Evolutionary conservation across 2,113 vertebrate genomes (phyloP).

Genomic region (Oenanthe melanoleuca): DNA sequence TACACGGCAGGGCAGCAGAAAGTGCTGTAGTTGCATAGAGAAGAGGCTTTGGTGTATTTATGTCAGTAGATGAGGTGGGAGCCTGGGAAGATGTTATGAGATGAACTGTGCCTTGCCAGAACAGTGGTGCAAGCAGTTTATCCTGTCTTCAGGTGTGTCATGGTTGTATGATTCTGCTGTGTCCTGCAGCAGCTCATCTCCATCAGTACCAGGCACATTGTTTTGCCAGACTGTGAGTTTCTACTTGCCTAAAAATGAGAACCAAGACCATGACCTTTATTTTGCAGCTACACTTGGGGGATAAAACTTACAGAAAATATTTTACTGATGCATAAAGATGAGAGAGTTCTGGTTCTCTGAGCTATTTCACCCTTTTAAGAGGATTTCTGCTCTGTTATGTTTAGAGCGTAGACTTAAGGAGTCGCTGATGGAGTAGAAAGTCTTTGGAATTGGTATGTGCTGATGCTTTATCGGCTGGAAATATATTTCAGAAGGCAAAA

Average conservation of each 20-base stretch:
- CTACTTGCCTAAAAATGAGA: neutral
- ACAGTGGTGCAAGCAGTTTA: neutral
- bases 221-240: neutral
- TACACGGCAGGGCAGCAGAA: accelerated
- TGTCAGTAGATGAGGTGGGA: neutral
- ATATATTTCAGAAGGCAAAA: neutral
- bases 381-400: neutral
- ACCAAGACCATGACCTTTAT: neutral
- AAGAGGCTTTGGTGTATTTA: accelerated
- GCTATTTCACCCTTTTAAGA: neutral
- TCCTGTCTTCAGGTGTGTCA: neutral
- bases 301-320: neutral
- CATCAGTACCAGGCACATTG: accelerated
- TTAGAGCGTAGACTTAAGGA: neutral
- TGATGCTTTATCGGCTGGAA: neutral
- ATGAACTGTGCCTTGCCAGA: neutral
- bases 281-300: neutral
- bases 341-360: neutral
- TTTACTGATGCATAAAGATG: neutral
- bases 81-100: neutral
- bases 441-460: neutral
- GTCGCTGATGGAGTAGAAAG: neutral
- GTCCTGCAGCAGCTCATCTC: neutral
- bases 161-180: neutral
- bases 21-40: neutral